Evolutionary conservation across 2,888 invertebrate species (phyloP).

Genomic region (Papilio elwesi): DNA sequence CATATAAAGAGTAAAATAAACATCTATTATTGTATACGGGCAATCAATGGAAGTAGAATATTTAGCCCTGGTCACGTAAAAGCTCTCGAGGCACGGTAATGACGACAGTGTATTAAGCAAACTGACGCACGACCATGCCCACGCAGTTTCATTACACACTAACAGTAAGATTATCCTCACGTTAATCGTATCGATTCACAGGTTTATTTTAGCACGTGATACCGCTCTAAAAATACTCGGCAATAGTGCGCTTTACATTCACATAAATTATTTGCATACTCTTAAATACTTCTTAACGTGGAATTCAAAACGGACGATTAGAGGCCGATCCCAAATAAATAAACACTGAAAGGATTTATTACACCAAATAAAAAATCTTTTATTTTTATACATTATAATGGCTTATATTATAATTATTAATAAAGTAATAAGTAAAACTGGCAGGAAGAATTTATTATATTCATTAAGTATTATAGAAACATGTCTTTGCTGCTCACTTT

Average conservation of each 20-base stretch:
- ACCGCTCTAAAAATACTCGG: conserved; percentile 31
- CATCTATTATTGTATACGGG: conserved; percentile 30
- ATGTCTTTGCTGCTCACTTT: too few relatives aligned
- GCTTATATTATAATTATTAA: too few relatives aligned
- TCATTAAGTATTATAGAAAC: too few relatives aligned
- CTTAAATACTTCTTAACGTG: conserved; percentile 24
- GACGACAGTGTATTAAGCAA: conserved; percentile 71
- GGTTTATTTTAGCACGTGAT: conserved; percentile 47
- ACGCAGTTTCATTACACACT: conserved; percentile 66
- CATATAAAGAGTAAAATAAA: conserved; percentile 22
- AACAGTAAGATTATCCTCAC: conserved; percentile 56
- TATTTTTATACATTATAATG: background rate
- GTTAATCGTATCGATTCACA: conserved; percentile 56
- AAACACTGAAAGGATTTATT: background rate
- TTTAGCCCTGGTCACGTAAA: conserved; percentile 37
- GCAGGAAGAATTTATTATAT: too few relatives aligned
- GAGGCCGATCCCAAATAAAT: conserved; percentile 2
- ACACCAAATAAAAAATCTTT: background rate
- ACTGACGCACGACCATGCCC: conserved; percentile 76
- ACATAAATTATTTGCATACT: conserved; percentile 30
- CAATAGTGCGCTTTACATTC: conserved; percentile 29
- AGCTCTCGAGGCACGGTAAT: conserved; percentile 53
- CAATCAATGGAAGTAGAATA: conserved; percentile 27
- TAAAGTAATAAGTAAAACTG: too few relatives aligned
- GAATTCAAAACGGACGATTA: conserved; percentile 17